phyloP scores from a whole-genome alignment of 2,797 vertebrate species.

The Acipenser transmontanus region DNA sequence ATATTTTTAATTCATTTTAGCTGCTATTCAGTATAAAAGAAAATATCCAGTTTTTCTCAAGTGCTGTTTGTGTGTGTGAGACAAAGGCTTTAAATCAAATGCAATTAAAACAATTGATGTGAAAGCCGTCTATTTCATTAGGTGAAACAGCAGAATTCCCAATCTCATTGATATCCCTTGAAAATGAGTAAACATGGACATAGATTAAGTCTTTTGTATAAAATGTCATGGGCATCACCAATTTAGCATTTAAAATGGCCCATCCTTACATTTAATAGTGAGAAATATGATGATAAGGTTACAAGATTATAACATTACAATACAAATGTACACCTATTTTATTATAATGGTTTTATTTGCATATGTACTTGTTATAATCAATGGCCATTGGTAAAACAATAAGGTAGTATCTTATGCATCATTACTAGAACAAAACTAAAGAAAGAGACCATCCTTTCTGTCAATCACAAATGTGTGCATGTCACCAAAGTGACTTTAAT shows the following conservation, averaged over 20 bases:
- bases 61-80: too few relatives aligned
- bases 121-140: constrained; percentile 53
- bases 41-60: too few relatives aligned
- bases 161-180: constrained; percentile 46
- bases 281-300: too few relatives aligned
- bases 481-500: constrained; percentile 37
- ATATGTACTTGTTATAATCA: constrained; percentile 16
- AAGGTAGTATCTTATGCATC: constrained; percentile 2
- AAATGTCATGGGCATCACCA: constrained; percentile 41
- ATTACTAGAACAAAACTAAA: constrained; percentile 28
- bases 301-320: too few relatives aligned
- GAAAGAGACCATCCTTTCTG: constrained; percentile 19
- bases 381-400: constrained; percentile 9
- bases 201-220: constrained; percentile 53
- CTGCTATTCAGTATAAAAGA: too few relatives aligned
- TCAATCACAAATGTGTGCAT: constrained; percentile 37
- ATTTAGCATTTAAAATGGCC: constrained; percentile 32
- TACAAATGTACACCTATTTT: too few relatives aligned
- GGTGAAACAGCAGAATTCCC: constrained; percentile 32
- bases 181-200: constrained; percentile 53
- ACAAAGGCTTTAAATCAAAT: constrained; percentile 10
- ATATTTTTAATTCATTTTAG: too few relatives aligned
- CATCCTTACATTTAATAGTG: constrained; percentile 33
- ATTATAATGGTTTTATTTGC: too few relatives aligned
- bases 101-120: constrained; percentile 33